Evolutionary conservation across 2,888 invertebrate genomes (phyloP).

Genomic region (Arenicola marina): DNA sequence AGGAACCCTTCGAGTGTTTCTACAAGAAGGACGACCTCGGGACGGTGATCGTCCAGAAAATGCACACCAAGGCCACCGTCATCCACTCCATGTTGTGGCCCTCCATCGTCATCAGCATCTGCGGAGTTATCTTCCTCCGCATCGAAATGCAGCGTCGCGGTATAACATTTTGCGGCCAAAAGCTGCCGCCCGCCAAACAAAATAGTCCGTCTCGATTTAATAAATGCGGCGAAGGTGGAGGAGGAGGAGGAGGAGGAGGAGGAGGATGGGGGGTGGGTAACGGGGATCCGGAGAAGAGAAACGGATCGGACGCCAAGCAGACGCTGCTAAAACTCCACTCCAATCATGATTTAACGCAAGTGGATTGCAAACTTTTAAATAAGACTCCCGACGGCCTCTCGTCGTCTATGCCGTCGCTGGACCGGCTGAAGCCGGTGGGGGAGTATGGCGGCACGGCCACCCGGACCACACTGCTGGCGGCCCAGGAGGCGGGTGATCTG

Average conservation of each 20-base stretch:
- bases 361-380: neutral
- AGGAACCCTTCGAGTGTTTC: conserved; percentile 24
- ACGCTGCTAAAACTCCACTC: neutral
- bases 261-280: neutral
- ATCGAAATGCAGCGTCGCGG: conserved; percentile 32
- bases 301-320: neutral
- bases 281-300: neutral
- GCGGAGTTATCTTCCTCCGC: conserved; percentile 30
- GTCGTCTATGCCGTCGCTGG: conserved; percentile 6
- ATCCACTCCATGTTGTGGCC: conserved; percentile 39
- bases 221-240: too few relatives aligned
- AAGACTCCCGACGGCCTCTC: neutral
- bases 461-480: neutral
- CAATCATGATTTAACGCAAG: neutral
- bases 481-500: neutral
- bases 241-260: neutral
- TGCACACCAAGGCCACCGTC: conserved; percentile 65
- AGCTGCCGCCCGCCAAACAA: neutral
- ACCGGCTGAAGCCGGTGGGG: neutral
- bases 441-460: neutral
- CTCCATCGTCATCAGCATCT: conserved; percentile 32
- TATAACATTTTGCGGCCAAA: conserved; percentile 21
- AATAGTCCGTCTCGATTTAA: neutral
- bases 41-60: conserved; percentile 88
- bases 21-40: conserved; percentile 23